Evolutionary conservation across 2,797 vertebrate species (phyloP).

Genomic region (Acridotheres tristis): DNA sequence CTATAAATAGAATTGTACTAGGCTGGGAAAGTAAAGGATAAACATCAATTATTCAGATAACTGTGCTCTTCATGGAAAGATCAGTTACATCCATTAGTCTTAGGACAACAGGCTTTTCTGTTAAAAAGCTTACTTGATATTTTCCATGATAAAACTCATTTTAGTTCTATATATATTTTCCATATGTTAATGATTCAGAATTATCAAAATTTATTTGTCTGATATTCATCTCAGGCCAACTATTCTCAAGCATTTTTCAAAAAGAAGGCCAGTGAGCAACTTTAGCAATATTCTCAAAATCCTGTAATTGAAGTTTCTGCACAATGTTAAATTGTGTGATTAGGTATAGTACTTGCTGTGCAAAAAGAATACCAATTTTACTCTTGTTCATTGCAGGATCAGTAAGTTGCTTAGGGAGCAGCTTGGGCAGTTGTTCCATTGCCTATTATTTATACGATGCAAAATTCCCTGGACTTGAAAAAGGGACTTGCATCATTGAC

Average conservation of each 20-base stretch:
- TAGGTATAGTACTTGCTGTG: neutral
- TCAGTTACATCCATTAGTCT: neutral
- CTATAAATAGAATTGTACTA: neutral
- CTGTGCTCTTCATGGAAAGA: neutral
- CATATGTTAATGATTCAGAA: neutral
- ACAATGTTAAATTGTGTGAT: neutral
- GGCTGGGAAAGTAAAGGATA: neutral
- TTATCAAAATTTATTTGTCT: neutral
- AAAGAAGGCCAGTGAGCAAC: neutral
- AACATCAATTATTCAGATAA: neutral
- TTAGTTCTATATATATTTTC: neutral
- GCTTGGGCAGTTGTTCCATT: neutral
- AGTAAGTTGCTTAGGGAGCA: neutral
- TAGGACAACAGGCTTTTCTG: neutral
- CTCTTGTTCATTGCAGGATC: neutral
- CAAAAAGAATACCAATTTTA: neutral
- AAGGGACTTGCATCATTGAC: neutral
- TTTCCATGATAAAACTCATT: neutral
- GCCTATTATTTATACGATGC: neutral
- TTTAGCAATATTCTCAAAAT: neutral
- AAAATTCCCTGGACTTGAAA: neutral
- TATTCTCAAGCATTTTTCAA: neutral
- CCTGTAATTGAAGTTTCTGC: neutral
- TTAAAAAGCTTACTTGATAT: neutral
- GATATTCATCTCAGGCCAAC: neutral